These are phyloP conservation scores for Pristionchus japonicus DNA, from an alignment of 2,888 invertebrate species.

Conservation along the genomic window DNA sequence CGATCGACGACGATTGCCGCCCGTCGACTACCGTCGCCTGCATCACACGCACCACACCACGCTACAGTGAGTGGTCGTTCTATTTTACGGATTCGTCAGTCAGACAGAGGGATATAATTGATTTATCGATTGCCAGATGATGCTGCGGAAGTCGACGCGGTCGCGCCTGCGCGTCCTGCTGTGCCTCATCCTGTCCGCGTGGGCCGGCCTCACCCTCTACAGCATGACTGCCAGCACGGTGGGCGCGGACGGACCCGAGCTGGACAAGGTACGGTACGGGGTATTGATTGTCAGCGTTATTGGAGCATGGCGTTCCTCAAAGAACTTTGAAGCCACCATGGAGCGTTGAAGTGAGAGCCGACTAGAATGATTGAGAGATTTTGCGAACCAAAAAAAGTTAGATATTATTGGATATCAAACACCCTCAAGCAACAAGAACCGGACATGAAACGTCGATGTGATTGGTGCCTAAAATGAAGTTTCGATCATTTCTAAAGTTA, in stretches of 20 bases:
- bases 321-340: not conserved
- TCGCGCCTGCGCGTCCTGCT: not conserved
- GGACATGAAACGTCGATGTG: no score
- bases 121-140: not conserved
- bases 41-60: not conserved
- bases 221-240: not conserved
- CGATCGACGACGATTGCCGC: not conserved
- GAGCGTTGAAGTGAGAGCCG: no score
- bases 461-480: not conserved
- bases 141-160: slow-evolving; percentile 4
- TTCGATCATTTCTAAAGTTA: not conserved
- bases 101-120: not conserved
- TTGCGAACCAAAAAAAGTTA: no score
- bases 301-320: not conserved
- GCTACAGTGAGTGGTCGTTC: not conserved
- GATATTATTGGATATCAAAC: no score
- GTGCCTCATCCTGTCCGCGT: not conserved
- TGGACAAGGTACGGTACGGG: not conserved
- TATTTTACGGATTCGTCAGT: not conserved
- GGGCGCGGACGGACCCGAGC: not conserved
- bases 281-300: no score
- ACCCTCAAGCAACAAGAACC: no score
- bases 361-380: no score
- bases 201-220: slow-evolving; percentile 6
- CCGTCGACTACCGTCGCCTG: not conserved